Evolutionary conservation across 2,113 vertebrate species (phyloP), one percentile per base, ranked within the genome.

Genomic region (Malurus elegans): DNA sequence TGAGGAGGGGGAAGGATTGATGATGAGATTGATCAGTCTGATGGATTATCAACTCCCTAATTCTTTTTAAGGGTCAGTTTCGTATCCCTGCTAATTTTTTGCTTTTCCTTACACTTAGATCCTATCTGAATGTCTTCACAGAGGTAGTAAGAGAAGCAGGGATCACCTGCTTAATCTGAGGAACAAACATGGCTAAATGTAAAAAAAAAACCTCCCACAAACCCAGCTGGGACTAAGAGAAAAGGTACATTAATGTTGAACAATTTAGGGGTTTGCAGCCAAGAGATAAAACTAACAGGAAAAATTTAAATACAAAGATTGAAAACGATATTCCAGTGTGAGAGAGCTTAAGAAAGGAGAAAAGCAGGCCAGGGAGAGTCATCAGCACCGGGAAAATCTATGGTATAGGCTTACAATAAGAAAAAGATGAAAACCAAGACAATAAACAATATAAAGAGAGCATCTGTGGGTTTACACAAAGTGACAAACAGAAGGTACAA

Each of bases 331-430:
- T 15, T 45, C 8, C 38, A n/a, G 3, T 40, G 42, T 25, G 18
- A 61, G 6, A 54, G 1, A 51, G 26, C 3, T 10, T 20, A 16
- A 36, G 9, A 74, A 80, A 48, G 34, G 8, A 80, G 53, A 83
- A 53, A 71, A 73, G 19, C 10, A 80, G 17, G 78, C 6, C 26
- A 47, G 34, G 12, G 26, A 79, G 18, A 26, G 18, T 34, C 61
- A 79, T 8, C 44, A 78, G 56, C 34, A 32, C 7, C 58, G 11
- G 6, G 8, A 42, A 72, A 54, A 38, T 18, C 25, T 26, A 9
- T 0, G 0, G 5, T 8, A 54, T 2, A 60, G 18, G 29, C 1
- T 69, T 25, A 19, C 1, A 12, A 6, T n/a, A 62, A 42, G 26
- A 71, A 70, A 61, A 48, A 53, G 4, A 50, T 14, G 10, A 38